Base-by-base conservation (phyloP, 2,888 invertebrate species). In the Ectemnius cavifrons region DNA sequence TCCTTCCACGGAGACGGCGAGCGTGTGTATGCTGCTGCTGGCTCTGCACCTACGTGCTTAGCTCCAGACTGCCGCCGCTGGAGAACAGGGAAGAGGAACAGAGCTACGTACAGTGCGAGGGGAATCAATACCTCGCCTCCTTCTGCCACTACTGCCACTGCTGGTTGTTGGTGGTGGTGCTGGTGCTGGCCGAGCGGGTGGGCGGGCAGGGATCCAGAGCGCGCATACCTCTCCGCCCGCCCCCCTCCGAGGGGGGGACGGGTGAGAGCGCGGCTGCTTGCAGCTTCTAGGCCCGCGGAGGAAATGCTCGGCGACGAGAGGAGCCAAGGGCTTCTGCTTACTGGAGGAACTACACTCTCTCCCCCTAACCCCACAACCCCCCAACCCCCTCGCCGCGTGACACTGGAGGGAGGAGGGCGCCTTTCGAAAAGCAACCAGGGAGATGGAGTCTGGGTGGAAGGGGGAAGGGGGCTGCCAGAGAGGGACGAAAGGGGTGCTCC, bases 111-210 rank as follows among this genome's bases (percentile, higher is more conserved):
- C 83, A 84, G 85, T 87, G 85, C 88, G 87, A 87, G 88, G 87
- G 84, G 89, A 90, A 90, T 90, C 90, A 90, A 90, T 90, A 90
- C 88, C 88, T 37, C 37, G 37, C 37, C 37, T 37, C 37, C 37
- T 37, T 37, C 37, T 37, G 37, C 37, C 37, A 37, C 37, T 37
- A 37, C 37, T 37, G 37, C 37, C 37, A 37, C 37, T 37, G 37
- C 37, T 37, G 37, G 78, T 74, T 73, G 82, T 75, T 37, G 37
- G 8, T 37, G 37, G 78, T 74, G 74, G 82, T 75, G 72, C 76
- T 79, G 80, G 65, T 71, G 71, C 81, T 75, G 75, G 72, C 63
- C 69, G 75, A 72, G 73, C 37, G 71, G 83, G 83, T 5, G 6
- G n/a, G 73, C 46, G 71, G 83, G 83, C 14, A 14, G n/a, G 52